Evolutionary conservation across 2,797 vertebrate species (phyloP).

Genomic region (Trachurus trachurus): DNA sequence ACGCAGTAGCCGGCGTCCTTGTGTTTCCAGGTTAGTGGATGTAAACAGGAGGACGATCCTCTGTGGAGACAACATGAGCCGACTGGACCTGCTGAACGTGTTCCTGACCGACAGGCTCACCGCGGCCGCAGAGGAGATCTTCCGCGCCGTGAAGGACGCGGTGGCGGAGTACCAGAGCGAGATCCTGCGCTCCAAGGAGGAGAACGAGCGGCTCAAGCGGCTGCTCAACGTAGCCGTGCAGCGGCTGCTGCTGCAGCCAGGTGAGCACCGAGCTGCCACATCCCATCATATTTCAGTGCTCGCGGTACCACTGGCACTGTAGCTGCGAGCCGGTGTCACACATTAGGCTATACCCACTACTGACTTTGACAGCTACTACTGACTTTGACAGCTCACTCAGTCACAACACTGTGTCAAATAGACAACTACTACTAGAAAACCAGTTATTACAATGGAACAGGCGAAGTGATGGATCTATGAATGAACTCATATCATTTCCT

Average conservation of each 20-base stretch:
- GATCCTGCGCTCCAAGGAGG: constrained; percentile 73
- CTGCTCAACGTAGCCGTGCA: constrained; percentile 78
- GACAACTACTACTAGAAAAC: no score
- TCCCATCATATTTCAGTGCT: no score
- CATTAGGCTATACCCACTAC: neutral
- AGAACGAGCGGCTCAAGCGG: constrained; percentile 77
- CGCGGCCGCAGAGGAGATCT: constrained; percentile 77
- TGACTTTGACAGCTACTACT: no score
- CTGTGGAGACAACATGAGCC: constrained; percentile 72
- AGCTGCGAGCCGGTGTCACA: no score
- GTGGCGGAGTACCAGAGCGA: constrained; percentile 77
- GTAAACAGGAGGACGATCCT: constrained; percentile 75
- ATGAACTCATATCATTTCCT: no score
- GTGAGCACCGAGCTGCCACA: constrained; percentile 44
- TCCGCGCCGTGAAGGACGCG: constrained; percentile 75
- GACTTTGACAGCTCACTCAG: no score
- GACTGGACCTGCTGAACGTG: constrained; percentile 75
- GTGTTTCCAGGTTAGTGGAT: constrained; percentile 67
- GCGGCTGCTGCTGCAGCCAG: constrained; percentile 75
- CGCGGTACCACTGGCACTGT: no score
- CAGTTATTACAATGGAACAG: no score
- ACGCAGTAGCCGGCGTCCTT: constrained; percentile 22
- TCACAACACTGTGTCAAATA: no score
- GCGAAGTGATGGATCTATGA: no score
- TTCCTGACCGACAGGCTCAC: constrained; percentile 80